Conservation (phyloP, 2,113 vertebrate species). For the Tetrao urogallus region DNA sequence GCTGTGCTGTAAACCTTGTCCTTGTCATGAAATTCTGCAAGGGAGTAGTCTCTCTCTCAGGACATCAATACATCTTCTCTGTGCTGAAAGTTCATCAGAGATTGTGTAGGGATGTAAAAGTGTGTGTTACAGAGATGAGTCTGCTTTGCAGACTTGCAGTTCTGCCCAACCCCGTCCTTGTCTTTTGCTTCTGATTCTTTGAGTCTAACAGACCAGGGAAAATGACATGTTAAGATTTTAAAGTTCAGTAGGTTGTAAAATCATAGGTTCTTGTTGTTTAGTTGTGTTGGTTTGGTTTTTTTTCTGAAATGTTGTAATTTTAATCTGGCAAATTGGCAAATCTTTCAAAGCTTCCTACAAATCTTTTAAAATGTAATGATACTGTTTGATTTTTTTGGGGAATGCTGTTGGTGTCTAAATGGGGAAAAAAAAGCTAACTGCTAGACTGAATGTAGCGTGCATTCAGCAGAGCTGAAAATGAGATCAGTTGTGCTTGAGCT, state of each 20-base stretch:
- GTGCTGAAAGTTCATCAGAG: background rate
- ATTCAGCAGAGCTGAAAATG: background rate
- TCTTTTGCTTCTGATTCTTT: background rate
- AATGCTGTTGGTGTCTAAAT: background rate
- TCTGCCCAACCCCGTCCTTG: background rate
- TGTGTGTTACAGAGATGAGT: background rate
- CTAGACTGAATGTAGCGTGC: background rate
- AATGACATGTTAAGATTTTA: background rate
- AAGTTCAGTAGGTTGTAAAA: background rate
- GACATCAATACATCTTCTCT: background rate
- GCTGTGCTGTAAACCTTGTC: background rate
- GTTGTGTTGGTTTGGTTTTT: background rate
- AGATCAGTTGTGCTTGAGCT: background rate
- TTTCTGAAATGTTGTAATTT: background rate
- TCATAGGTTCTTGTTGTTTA: background rate
- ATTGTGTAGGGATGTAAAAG: background rate
- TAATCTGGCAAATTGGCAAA: background rate
- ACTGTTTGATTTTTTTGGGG: background rate
- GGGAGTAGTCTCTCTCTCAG: background rate
- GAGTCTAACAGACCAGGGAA: background rate
- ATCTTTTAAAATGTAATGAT: background rate
- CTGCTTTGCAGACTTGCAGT: background rate
- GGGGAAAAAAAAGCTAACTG: background rate
- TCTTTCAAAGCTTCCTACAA: background rate
- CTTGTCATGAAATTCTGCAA: background rate